Percentiles rank a stretch among this genome's conserved stretches.
Evolutionary conservation across 37 sponge, comb jelly and placozoan genomes (phyloP).

Genomic region (Ianthella basta): DNA sequence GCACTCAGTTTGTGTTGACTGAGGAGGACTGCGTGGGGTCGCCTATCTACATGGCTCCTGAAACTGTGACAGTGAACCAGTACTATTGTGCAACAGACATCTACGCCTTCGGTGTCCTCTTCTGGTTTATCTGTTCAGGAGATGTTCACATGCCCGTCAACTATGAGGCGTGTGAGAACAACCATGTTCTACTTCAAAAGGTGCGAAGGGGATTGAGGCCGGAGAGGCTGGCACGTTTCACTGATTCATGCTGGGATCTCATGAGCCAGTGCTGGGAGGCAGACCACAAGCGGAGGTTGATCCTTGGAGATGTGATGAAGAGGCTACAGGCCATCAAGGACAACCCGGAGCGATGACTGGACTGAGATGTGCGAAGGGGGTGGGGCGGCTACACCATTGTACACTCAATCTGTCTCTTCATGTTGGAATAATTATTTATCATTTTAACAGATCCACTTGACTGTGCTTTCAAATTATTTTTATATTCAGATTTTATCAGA

Average conservation of each 20-base stretch:
- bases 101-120: slow-evolving; percentile 96
- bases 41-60: slow-evolving; percentile 99
- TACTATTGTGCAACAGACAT: slow-evolving; percentile 92
- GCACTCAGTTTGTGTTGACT: slow-evolving; percentile 97
- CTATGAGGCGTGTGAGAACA: slow-evolving; percentile 83
- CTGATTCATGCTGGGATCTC: slow-evolving; percentile 82
- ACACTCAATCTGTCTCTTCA: too few species aligned
- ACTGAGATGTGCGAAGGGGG: too few species aligned
- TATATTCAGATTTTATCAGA: too few species aligned
- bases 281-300: slow-evolving; percentile 63
- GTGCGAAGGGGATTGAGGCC: slow-evolving; percentile 90
- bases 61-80: slow-evolving; percentile 74
- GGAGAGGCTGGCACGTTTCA: slow-evolving; percentile 78
- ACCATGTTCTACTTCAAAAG: slow-evolving; percentile 78
- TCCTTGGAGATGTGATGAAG: slow-evolving; percentile 73
- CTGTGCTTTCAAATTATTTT: too few species aligned
- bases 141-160: slow-evolving; percentile 44
- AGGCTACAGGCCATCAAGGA: too few species aligned
- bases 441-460: too few species aligned
- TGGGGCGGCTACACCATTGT: too few species aligned
- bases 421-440: too few species aligned
- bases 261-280: slow-evolving; percentile 91
- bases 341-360: too few species aligned
- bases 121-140: slow-evolving; percentile 83
- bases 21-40: slow-evolving; percentile 93